Base-by-base conservation (phyloP, 2,888 invertebrate genomes). In the Anthophora plumipes region DNA sequence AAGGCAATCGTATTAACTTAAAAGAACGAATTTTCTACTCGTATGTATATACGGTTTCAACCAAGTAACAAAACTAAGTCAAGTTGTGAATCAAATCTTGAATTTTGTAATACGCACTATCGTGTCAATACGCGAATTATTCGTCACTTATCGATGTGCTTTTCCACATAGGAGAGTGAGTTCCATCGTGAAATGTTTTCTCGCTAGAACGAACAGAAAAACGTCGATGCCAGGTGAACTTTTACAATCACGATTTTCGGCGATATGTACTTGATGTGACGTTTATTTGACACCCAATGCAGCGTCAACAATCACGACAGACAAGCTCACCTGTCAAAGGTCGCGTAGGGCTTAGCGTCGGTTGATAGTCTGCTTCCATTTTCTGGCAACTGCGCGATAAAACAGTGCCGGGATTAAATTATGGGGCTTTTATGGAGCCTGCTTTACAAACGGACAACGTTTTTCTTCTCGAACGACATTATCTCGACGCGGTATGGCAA, bases 281-380 rank as follows among this genome's bases (percentile, higher is more conserved):
- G 83, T 86, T 84, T 82, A 71, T 80, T 85, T 88, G 84, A 77
- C 87, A 81, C 73, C 70, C 61, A 71, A 54, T 60, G 57, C 52
- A 80, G 74, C 80, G 80, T 88, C 85, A 87, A 87, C 86, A 82
- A 84, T 80, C 69, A 59, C 72, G 22, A 61, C 25, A 12, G 46
- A 75, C 37, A 48, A 63, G 63, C 80, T 91, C 86, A 93, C 93
- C 93, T 93, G 93, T 93, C 92, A 93, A 92, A 90, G 89, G 91
- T 90, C 92, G 91, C 79, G 92, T 91, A 85, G 93, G 93, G 89
- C 91, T 93, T 73, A 89, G 90, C 89, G 92, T 91, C 82, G 92
- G 90, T 89, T 93, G 93, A 89, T 92, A 93, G 88, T 93, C 92
- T 86, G 93, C 92, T 92, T 93, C 93, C 93, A 93, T 93, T 87